Evolutionary conservation across 2,113 vertebrate genomes (phyloP).

Genomic region (Mirza zaza): DNA sequence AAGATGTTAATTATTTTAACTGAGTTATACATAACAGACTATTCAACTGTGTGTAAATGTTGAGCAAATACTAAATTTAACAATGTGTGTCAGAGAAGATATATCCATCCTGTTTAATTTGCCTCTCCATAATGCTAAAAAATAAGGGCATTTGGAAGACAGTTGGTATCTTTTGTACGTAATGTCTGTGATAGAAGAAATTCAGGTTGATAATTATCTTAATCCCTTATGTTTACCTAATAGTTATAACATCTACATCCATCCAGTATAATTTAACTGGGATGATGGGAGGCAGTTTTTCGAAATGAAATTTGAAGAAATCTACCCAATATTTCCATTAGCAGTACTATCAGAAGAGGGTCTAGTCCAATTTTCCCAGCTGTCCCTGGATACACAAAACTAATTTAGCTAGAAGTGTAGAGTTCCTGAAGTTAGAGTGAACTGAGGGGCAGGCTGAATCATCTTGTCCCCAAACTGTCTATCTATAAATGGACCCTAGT

Average conservation of each 20-base stretch:
- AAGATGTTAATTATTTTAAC: neutral
- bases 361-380: constrained; percentile 9
- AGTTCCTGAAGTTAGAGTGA: constrained; percentile 28
- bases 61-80: neutral
- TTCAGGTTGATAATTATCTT: neutral
- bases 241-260: neutral
- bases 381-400: constrained; percentile 22
- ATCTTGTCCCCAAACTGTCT: constrained; percentile 3
- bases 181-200: neutral
- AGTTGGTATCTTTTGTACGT: neutral
- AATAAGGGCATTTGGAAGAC: neutral
- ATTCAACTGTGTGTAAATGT: neutral
- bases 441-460: neutral
- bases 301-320: neutral
- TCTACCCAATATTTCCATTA: constrained; percentile 7
- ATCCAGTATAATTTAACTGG: neutral
- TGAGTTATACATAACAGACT: neutral
- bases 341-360: neutral
- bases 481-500: neutral
- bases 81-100: neutral
- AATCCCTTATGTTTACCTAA: neutral
- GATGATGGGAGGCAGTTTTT: neutral
- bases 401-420: constrained; percentile 49
- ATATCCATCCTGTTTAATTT: neutral
- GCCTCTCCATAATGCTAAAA: neutral